Evolutionary conservation across 2,113 vertebrate species (phyloP), one percentile per base, ranked within the genome.

Genomic region (Trinectes maculatus): DNA sequence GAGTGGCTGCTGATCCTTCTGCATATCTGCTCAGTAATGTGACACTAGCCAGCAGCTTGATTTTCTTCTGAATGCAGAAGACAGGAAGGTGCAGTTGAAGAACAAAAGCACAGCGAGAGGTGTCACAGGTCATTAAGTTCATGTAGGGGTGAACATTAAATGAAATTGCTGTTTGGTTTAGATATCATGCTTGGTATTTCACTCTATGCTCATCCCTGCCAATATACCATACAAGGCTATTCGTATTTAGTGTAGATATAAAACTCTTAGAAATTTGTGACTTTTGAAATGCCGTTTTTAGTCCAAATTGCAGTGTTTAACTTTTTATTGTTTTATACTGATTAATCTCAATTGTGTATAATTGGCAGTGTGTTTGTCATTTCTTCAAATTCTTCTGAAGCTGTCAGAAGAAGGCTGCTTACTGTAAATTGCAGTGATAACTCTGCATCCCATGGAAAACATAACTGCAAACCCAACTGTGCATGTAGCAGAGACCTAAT

Each of bases 341-440:
- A n/a, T n/a, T n/a, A n/a, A n/a, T n/a, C n/a, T n/a, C n/a, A n/a
- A n/a, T n/a, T n/a, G 13, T 22, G 25, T 16, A 12, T n/a, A 47
- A 46, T 46, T n/a, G n/a, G n/a, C n/a, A n/a, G n/a, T n/a, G n/a
- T n/a, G n/a, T n/a, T n/a, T n/a, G n/a, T n/a, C n/a, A 22, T 54
- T 18, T 33, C 31, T 11, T 22, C 11, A 36, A 33, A 13, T 52
- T 44, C 36, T 26, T 40, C 36, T 19, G 5, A n/a, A 40, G 36
- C 4, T 18, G 21, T 24, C 13, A 25, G 0, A 29, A 47, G 10
- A 24, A 33, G 11, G 8, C n/a, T 46, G 5, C 31, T 43, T 25
- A 37, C 19, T 52, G 15, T 56, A 3, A 57, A 64, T 4, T 26
- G 10, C 52, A 34, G 29, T 36, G 16, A 53, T 47, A n/a, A 57